A percentile compares a stretch with the other conserved stretches of the same genome.
Evolutionary conservation across 2,888 invertebrate genomes (phyloP).

Genomic region (Synergus itoensis): DNA sequence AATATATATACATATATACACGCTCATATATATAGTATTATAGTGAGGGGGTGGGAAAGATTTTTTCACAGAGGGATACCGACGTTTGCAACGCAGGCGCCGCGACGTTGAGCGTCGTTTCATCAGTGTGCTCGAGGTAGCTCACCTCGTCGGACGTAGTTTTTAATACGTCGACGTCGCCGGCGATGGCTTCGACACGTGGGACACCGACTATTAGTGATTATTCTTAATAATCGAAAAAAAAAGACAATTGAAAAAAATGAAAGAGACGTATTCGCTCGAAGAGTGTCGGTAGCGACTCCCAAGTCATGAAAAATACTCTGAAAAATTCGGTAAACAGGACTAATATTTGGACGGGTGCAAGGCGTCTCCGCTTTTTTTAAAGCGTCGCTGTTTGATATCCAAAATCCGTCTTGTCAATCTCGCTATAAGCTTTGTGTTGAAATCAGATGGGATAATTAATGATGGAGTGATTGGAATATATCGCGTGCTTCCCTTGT

Average conservation of each 20-base stretch:
- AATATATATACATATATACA: no score
- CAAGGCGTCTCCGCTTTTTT: constrained; percentile 26
- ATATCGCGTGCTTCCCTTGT: background rate
- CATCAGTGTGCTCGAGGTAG: constrained; percentile 67
- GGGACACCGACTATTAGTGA: background rate
- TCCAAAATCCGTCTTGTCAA: background rate
- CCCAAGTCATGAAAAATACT: background rate
- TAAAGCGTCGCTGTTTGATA: constrained; percentile 8
- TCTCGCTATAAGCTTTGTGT: no score
- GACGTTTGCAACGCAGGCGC: constrained; percentile 57
- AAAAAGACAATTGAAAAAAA: background rate
- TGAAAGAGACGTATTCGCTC: background rate
- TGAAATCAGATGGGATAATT: background rate
- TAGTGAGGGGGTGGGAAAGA: constrained; percentile 4
- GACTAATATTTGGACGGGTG: constrained; percentile 1
- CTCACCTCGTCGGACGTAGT: constrained; percentile 63
- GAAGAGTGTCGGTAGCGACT: background rate
- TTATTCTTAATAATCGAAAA: background rate
- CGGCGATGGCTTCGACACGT: constrained; percentile 18
- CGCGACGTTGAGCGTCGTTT: constrained; percentile 54
- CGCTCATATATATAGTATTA: background rate
- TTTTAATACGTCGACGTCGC: background rate
- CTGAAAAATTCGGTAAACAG: background rate
- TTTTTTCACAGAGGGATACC: background rate
- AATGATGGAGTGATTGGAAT: background rate